Percentiles rank a stretch among this genome's conserved stretches.
Conservation (phyloP, 1,140 invertebrate genomes). For the Megathymus violae region DNA sequence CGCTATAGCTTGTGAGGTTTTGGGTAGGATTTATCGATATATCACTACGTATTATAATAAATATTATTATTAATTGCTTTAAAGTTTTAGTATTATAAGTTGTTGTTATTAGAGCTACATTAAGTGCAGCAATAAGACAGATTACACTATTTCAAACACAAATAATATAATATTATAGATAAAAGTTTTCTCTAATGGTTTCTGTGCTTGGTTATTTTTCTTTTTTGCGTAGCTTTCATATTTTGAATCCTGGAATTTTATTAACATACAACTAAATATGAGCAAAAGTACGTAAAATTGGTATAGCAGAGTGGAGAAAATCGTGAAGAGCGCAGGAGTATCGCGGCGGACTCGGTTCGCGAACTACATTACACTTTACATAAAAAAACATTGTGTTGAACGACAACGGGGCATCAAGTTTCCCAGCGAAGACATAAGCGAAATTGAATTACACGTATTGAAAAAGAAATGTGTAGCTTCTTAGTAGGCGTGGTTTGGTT, state of each 20-base stretch:
- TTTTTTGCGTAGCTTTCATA: constrained; percentile 1
- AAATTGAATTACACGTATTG: constrained; percentile 84
- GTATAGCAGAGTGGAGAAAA: constrained; percentile 67
- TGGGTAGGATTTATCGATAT: constrained; percentile 52
- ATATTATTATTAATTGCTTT: no score
- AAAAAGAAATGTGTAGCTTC: constrained; percentile 83
- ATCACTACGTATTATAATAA: no score
- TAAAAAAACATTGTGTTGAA: constrained; percentile 83
- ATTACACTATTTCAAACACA: no score
- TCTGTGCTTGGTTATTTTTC: constrained; percentile 1
- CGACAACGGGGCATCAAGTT: constrained; percentile 82
- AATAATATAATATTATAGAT: no score
- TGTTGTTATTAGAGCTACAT: no score
- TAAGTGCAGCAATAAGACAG: no score
- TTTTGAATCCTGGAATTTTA: constrained; percentile 45
- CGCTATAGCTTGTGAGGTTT: constrained; percentile 46
- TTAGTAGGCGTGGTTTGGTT: constrained; percentile 79
- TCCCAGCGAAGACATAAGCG: constrained; percentile 83
- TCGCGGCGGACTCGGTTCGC: constrained; percentile 71
- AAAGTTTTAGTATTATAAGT: no score
- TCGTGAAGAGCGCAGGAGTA: constrained; percentile 62
- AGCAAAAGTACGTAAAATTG: constrained; percentile 76
- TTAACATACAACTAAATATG: constrained; percentile 63
- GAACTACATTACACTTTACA: constrained; percentile 83
- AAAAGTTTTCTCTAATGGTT: not conserved